These are phyloP conservation scores for Acheta domesticus DNA, from an alignment of 2,888 invertebrate species.

Conservation along the genomic window DNA sequence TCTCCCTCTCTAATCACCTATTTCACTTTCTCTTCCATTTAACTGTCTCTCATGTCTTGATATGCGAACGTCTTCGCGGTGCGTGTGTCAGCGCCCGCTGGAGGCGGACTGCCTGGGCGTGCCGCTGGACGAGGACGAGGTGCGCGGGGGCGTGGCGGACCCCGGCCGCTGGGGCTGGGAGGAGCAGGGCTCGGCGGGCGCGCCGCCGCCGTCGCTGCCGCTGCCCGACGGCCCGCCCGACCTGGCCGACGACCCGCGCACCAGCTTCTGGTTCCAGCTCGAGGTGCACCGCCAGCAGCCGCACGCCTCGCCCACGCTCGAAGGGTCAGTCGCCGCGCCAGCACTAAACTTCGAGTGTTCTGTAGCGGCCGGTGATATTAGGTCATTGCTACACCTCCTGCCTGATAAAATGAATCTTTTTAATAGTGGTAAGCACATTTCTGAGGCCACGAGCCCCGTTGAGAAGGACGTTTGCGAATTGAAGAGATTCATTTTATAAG, in stretches of 20 bases:
- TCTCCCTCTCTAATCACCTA: too few species aligned
- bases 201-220: not conserved
- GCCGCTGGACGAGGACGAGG: not conserved
- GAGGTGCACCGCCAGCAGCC: not conserved
- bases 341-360: too few species aligned
- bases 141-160: not conserved
- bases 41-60: too few species aligned
- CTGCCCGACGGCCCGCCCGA: not conserved
- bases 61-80: too few species aligned
- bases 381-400: too few species aligned
- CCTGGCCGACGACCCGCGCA: not conserved
- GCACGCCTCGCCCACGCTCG: not conserved
- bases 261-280: not conserved
- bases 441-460: too few species aligned
- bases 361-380: too few species aligned
- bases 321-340: not conserved
- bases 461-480: too few species aligned
- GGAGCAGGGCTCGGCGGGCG: not conserved
- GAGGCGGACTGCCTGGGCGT: constrained; percentile 7
- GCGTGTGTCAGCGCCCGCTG: not conserved
- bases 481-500: too few species aligned
- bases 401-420: too few species aligned
- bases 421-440: too few species aligned
- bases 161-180: not conserved
- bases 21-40: too few species aligned